Conservation (phyloP, 2,113 vertebrate genomes). For the Anolis carolinensis region DNA sequence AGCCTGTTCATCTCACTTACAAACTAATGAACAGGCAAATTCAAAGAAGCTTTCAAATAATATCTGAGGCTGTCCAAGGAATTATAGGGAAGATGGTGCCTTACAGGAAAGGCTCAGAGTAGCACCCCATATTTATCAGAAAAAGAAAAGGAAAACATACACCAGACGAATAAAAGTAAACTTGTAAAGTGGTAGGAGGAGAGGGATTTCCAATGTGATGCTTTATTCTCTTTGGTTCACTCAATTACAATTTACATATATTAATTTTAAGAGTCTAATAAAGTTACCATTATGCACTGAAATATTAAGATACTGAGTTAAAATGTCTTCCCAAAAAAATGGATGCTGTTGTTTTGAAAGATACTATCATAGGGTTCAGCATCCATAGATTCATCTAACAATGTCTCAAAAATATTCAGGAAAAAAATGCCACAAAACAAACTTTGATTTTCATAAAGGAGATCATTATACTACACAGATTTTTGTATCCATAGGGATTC, state of each 20-base stretch:
- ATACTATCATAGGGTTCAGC: no score
- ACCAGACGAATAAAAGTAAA: neutral
- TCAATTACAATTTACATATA: neutral
- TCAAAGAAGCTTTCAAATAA: neutral
- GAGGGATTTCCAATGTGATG: neutral
- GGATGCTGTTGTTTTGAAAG: no score
- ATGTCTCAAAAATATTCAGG: no score
- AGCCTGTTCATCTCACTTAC: slow-evolving; percentile 27
- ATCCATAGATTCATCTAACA: no score
- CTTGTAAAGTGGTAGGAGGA: neutral
- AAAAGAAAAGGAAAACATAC: neutral
- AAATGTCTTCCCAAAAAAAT: neutral
- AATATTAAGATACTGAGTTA: neutral
- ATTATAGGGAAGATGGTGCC: neutral
- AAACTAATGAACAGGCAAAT: neutral
- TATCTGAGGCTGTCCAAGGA: neutral
- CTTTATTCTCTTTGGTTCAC: neutral
- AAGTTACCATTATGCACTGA: neutral
- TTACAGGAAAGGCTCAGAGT: neutral
- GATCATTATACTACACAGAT: no score
- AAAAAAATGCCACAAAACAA: no score
- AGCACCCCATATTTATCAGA: neutral
- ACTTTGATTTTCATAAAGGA: no score
- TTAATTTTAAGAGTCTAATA: neutral
- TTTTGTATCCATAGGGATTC: no score